Evolutionary conservation across 2,888 invertebrate genomes (phyloP), one percentile per base, ranked within the genome.

Genomic region (Pyrochroa serraticornis): DNA sequence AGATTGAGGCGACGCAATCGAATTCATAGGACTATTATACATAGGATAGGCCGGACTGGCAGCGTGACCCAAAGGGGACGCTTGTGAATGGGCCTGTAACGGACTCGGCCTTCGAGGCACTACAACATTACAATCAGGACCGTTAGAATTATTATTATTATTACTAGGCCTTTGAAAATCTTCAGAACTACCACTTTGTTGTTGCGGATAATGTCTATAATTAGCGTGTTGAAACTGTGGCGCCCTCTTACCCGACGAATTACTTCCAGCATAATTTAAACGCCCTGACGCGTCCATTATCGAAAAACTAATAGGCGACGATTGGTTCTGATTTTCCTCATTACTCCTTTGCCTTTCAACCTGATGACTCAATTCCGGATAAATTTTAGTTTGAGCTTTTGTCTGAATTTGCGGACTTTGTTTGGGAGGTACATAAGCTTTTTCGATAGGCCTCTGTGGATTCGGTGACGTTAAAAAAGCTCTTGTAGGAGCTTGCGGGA

Each of bases 11-110:
- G 89, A 89, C 61, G 89, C 87, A 68, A 88, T 85, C 3, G 89
- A 85, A 72, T 88, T 87, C 87, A 90, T 87, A 13, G 92, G 92
- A 79, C 91, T 92, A 76, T 92, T 90, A 77, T 92, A 92, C 84
- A 91, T 86, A 36, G 92, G 92, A 81, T 92, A 92, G 51, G 89
- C 90, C 43, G 90, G 90, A 79, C 90, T 90, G 68, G 89, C 87
- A 30, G 87, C 89, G 77, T 90, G 90, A 48, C 88, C 87, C 47
- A 90, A 73, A 1, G 90, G 90, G 56, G 89, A 89, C 34, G 88
- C 86, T 74, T 89, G 89, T 7, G 90, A 87, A 70, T 88, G 87
- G 7, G 86, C 84, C 74, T 85, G 89, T 75, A 82, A 80, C 61
- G 82, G 90, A 77, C 90, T 90, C 32, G 87, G 88, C 68, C 89